Base-by-base conservation (phyloP, 2,888 invertebrate genomes). In the Scaeva pyrastri region DNA sequence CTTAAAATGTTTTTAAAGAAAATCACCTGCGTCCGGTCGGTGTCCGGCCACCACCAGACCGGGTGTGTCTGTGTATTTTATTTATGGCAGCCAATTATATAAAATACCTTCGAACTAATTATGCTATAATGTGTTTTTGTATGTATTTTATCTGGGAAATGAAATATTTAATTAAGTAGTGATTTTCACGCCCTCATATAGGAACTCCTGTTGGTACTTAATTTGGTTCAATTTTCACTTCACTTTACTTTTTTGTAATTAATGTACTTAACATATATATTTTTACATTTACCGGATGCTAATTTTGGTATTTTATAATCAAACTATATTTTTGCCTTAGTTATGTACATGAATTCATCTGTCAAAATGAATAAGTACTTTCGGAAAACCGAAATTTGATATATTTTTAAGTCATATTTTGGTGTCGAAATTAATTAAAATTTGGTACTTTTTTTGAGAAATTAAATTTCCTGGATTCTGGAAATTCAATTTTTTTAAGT, bases 131-230 rank as follows among this genome's bases (percentile, higher is more conserved):
- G 7, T 31, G 1, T 31, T 1, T 31, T 7, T 5, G 31, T 31
- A 5, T 31, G 31, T 31, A 31, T 31, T 5, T 8, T 66, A 14
- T 6, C 36, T 31, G 3, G 12, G 19, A 41, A 58, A 43, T 64
- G 26, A 45, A 14, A 64, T 60, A 64, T 23, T 36, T 12, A 66
- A 45, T 19, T 45, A n/a, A 48, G 11, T 12, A 14, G 7, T 31
- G 19, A 21, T 48, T 48, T 66, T 66, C 66, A 48, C 66, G 48
- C 66, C 66, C 66, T 66, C 12, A 14, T 3, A 39, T 1, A 36
- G 11, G 45, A 45, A n/a, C 12, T 58, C 36, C 10, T 31, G 31
- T 1, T 31, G 10, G 48, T 14, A 10, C 19, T 52, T 10, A 52
- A 52, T 39, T 60, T 2, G 39, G 21, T 60, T 12, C 14, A 12